Evolutionary conservation across 2,888 invertebrate genomes (phyloP), one percentile per base, ranked within the genome.

Genomic region (Phaonia tiefii): DNA sequence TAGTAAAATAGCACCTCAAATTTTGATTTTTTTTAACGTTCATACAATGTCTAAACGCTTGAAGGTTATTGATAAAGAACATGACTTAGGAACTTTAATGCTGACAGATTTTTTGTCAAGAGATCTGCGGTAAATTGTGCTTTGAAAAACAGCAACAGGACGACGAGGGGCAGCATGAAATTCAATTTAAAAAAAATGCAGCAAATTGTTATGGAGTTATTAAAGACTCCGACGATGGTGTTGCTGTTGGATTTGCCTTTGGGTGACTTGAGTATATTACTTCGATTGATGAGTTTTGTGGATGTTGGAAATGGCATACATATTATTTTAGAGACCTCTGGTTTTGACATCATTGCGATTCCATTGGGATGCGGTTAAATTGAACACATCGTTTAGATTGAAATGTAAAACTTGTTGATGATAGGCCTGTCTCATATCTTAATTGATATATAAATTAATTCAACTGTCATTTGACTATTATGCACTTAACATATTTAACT

Each of bases 61-160:
- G 67, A 75, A 69, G 75, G 65, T 79, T 75, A 79, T 67, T 63
- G 71, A 79, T 67, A 75, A 79, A 75, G 60, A 72, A 72, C 15
- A 54, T 49, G 63, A 54, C 69, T 37, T 26, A 63, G 65, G 31
- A 31, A 72, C 71, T 58, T 71, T 60, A 63, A 65, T 37, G 71
- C 51, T 75, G 42, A 66, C 31, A 51, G 72, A 39, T 31, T 31
- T n/a, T n/a, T 37, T 20, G 60, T 63, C 58, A 69, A 60, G 22
- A 75, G 75, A n/a, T n/a, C 10, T 69, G 67, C 67, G 44, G 54
- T 31, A 3, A 5, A 31, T 31, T 31, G 31, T 8, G 31, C n/a
- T n/a, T n/a, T n/a, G n/a, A n/a, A n/a, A n/a, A n/a, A n/a, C n/a
- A n/a, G n/a, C n/a, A n/a, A n/a, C n/a, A 31, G 8, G 4, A 5